A percentile compares a stretch with the other conserved stretches of the same genome.
These are phyloP conservation scores for Helicoverpa zea DNA, from an alignment of 1,140 invertebrate species.

Conservation along the genomic window DNA sequence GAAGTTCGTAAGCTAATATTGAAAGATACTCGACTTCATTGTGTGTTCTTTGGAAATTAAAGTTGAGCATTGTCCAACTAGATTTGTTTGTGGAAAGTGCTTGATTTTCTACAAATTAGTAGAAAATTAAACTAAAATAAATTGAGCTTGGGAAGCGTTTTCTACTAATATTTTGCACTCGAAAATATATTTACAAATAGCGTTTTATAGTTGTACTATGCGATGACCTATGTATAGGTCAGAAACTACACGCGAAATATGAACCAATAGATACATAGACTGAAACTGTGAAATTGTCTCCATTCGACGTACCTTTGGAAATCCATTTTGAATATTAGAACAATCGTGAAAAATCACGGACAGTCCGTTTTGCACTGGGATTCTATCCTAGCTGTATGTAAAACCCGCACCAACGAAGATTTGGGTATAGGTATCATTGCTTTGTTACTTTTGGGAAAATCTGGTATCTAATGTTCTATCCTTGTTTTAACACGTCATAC, in stretches of 20 bases:
- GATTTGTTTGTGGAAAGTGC: too few species aligned
- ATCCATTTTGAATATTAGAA: conserved; percentile 22
- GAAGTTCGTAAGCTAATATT: not conserved
- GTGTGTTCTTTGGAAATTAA: too few species aligned
- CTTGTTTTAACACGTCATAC: too few species aligned
- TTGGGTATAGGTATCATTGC: not conserved
- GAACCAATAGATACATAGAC: not conserved
- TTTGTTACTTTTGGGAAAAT: too few species aligned
- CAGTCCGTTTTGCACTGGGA: not conserved
- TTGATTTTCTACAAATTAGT: too few species aligned
- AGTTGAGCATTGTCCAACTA: too few species aligned
- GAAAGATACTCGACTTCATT: not conserved
- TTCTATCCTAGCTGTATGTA: not conserved
- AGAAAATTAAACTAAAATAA: too few species aligned
- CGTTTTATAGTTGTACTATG: too few species aligned
- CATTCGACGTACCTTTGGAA: not conserved
- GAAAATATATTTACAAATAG: too few species aligned
- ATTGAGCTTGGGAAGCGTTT: too few species aligned
- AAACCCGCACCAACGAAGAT: not conserved
- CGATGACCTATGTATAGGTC: not conserved
- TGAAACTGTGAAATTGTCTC: not conserved
- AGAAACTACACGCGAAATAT: not conserved
- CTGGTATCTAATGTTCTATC: too few species aligned
- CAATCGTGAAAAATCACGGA: conserved; percentile 3
- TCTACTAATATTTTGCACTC: too few species aligned